These are phyloP conservation scores for Drosophila nr. fundita DNA, from an alignment of 2,888 invertebrate genomes.

Conservation along the genomic window DNA sequence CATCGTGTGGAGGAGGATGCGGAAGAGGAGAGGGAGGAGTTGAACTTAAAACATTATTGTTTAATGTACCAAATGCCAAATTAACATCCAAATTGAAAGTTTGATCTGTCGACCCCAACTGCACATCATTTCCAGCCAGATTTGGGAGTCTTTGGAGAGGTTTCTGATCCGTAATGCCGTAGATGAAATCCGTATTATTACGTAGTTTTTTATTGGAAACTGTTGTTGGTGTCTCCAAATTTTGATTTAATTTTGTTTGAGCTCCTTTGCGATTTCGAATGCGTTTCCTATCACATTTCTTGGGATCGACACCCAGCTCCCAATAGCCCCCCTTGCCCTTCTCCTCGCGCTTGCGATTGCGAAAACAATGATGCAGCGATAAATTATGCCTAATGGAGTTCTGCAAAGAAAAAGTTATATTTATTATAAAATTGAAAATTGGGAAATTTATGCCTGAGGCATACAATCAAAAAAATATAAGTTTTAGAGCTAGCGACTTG, in stretches of 20 bases:
- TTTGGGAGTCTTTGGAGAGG: background rate
- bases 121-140: background rate
- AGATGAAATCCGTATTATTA: background rate
- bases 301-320: conserved; percentile 84
- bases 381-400: conserved; percentile 85
- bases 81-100: conserved; percentile 12
- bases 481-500: background rate
- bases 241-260: conserved; percentile 26
- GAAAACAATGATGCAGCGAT: conserved; percentile 84
- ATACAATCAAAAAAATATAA: too few species aligned
- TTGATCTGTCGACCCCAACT: conserved; percentile 8
- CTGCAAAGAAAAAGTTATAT: conserved; percentile 50
- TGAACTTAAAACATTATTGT: background rate
- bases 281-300: conserved; percentile 83
- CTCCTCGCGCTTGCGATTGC: conserved; percentile 84
- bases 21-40: background rate
- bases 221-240: background rate
- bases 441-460: background rate
- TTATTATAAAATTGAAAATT: background rate
- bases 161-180: background rate
- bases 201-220: background rate
- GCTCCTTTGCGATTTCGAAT: conserved; percentile 80
- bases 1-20: background rate
- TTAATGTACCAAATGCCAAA: conserved; percentile 17
- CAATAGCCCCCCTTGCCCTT: conserved; percentile 85